Percentiles rank a stretch among this genome's conserved stretches.
These are phyloP conservation scores for Echeneis naucrates DNA, from an alignment of 2,797 vertebrate genomes.

Conservation along the genomic window DNA sequence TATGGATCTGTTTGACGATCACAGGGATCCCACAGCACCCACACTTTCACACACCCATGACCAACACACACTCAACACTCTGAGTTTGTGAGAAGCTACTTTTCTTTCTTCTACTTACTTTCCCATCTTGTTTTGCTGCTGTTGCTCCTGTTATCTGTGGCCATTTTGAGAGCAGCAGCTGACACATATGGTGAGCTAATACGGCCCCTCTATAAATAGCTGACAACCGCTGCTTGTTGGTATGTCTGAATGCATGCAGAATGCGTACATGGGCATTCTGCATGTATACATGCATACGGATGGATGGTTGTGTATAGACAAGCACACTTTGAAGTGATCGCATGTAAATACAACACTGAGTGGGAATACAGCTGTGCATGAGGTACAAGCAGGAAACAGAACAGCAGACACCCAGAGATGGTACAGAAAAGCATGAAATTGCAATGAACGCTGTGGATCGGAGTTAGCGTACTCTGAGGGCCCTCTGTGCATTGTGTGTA, in stretches of 20 bases:
- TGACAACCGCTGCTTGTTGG: constrained; percentile 53
- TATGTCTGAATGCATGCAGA: constrained; percentile 51
- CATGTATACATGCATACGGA: neutral
- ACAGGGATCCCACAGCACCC: constrained; percentile 21
- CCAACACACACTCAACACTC: neutral
- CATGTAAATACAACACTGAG: constrained; percentile 3
- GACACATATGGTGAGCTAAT: constrained; percentile 72
- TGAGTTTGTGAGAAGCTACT: constrained; percentile 1
- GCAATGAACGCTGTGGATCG: neutral
- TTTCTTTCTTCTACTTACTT: constrained; percentile 33
- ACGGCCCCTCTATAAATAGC: constrained; percentile 75
- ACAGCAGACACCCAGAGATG: neutral
- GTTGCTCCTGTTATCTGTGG: constrained; percentile 51
- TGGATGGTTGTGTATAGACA: constrained; percentile 17
- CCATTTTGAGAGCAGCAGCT: constrained; percentile 76
- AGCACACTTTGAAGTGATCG: neutral
- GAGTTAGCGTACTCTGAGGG: neutral
- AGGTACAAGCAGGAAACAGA: neutral
- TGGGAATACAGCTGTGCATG: constrained; percentile 27
- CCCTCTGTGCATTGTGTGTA: neutral
- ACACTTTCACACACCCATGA: constrained; percentile 13
- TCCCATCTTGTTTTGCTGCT: constrained; percentile 39
- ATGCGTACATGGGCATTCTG: constrained; percentile 14
- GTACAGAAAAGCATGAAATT: neutral
- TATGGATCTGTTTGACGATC: constrained; percentile 56